Base-by-base conservation (phyloP, 2,888 invertebrate species). In the Calameuta filiformis region DNA sequence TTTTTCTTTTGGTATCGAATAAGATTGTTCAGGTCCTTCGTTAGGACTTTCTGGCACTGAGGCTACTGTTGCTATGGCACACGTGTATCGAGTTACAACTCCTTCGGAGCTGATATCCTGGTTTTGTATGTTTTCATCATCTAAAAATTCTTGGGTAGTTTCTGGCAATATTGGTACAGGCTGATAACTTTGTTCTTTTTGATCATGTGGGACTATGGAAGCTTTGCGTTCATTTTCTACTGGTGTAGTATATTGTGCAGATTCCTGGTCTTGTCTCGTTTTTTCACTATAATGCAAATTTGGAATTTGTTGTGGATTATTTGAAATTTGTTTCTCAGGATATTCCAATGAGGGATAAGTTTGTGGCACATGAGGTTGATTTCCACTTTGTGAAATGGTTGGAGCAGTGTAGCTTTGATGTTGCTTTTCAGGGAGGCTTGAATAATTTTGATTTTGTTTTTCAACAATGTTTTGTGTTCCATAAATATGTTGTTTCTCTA, bases 31-130 rank as follows among this genome's bases (percentile, higher is more conserved):
- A 40, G 73, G 12, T 56, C 40, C 31, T 23, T 75, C 78, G 30
- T 68, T 76, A 12, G 85, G 83, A 77, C 84, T 87, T 23, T 85
- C 82, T 23, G 87, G 82, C 3, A 78, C 80, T 1, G 89, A 86
- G 0, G 89, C 88, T 4, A 91, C 87, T 0, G 91, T 91, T 4
- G 85, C 91, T 12, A 91, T 89, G 4, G 90, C 91, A 74, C 89
- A 88, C 0, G 91, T 84, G 76, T 91, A 90, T 31, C 91, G 86
- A 11, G 91, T 91, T 0, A 91, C 88, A 0, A 91, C 83, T 0
- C 91, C 90, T 0, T 90, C 90, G 0, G 89, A 81, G 30, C 90
- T 89, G 75, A 91, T 90, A 37, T 91, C 91, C 76, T 91, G 91
- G 76, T 91, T 91, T 74, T 89, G 83, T 12, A 90, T 90, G 56